These are phyloP conservation scores for Oxyruncus cristatus DNA, from an alignment of 2,113 vertebrate genomes.

Conservation along the genomic window DNA sequence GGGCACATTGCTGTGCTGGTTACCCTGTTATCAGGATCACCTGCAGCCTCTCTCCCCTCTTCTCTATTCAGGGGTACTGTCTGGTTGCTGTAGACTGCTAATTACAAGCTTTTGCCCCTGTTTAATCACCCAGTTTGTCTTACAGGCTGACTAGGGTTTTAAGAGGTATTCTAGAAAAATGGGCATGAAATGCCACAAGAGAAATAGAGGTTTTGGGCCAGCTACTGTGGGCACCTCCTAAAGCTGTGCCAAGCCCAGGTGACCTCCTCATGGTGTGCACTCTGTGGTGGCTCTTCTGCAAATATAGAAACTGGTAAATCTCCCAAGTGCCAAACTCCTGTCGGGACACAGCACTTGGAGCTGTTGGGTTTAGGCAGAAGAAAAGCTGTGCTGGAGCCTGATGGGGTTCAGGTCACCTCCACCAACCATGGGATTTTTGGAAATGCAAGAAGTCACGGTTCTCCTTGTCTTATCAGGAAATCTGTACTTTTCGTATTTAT, in stretches of 20 bases:
- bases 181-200: rapidly evolving
- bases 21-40: not conserved
- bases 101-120: rapidly evolving
- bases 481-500: rapidly evolving
- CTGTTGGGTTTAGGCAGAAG: not conserved
- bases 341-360: not conserved
- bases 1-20: not conserved
- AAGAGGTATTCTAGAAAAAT: not conserved
- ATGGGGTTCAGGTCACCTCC: not conserved
- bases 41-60: not conserved
- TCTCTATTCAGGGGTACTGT: not conserved
- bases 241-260: not conserved
- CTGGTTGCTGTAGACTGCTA: not conserved
- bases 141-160: not conserved
- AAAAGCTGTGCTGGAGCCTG: not conserved
- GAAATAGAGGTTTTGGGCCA: not conserved
- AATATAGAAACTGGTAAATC: not conserved
- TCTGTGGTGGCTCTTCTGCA: not conserved
- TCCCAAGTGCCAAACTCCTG: not conserved
- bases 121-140: not conserved
- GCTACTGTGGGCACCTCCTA: not conserved
- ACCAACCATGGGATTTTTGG: not conserved
- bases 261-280: rapidly evolving
- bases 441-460: rapidly evolving
- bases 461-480: not conserved